These are phyloP conservation scores for Addax nasomaculatus DNA, from an alignment of 2,113 vertebrate species.

Conservation along the genomic window DNA sequence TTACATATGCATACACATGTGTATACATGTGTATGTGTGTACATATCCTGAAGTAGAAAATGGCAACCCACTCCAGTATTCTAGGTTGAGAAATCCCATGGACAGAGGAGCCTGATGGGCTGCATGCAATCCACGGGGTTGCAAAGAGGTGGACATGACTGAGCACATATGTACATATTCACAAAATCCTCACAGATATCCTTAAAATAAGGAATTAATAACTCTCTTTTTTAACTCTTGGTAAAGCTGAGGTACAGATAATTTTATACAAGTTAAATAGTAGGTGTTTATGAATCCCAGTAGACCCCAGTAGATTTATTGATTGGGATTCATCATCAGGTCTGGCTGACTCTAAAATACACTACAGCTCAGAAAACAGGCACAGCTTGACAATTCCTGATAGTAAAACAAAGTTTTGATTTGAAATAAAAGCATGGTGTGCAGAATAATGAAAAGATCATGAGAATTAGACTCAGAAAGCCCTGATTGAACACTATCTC, in stretches of 20 bases:
- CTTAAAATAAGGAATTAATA: neutral
- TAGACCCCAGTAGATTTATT: neutral
- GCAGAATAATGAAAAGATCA: neutral
- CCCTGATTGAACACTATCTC: neutral
- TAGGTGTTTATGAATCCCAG: neutral
- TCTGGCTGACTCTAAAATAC: neutral
- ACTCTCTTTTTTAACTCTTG: neutral
- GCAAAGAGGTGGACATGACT: neutral
- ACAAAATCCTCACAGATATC: neutral
- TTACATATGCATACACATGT: neutral
- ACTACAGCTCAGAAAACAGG: neutral
- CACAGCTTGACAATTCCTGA: neutral
- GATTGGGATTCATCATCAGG: neutral
- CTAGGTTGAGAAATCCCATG: neutral
- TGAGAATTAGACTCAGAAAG: neutral
- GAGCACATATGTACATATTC: neutral
- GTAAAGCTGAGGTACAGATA: neutral
- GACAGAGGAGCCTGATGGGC: neutral
- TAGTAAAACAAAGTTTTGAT: neutral
- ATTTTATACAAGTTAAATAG: neutral
- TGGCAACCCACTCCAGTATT: neutral
- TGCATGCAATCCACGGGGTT: neutral
- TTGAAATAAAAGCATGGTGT: neutral
- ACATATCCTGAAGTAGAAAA: neutral
- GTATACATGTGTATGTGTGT: neutral